Conservation (phyloP, 2,113 vertebrate genomes). For the Aptenodytes forsteri region DNA sequence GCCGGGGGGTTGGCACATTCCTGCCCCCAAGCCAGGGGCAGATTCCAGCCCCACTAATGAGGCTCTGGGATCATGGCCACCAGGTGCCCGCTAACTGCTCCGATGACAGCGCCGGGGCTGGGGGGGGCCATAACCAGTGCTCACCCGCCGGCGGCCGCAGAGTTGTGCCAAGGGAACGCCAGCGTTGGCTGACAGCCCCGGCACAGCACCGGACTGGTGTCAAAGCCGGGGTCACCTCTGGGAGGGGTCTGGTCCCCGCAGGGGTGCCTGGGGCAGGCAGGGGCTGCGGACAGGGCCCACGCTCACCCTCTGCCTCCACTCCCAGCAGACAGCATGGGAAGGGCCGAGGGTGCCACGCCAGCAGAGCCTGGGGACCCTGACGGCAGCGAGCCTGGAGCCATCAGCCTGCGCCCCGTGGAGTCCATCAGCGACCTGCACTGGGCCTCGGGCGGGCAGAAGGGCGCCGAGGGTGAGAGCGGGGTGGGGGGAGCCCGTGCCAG, state of each 20-base stretch:
- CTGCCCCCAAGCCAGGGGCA: neutral
- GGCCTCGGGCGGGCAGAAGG: constrained; percentile 61
- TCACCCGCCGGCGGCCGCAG: neutral
- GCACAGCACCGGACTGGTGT: fast-evolving
- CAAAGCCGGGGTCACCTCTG: fast-evolving
- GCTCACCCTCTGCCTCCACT: neutral
- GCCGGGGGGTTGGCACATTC: neutral
- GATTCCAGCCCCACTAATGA: constrained; percentile 38
- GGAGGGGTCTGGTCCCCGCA: neutral
- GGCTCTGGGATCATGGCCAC: neutral
- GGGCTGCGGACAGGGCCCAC: neutral
- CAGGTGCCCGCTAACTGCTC: neutral
- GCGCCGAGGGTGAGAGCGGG: neutral
- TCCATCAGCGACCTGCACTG: constrained; percentile 93
- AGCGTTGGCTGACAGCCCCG: fast-evolving
- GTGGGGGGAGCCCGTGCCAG: fast-evolving
- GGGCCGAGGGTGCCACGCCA: fast-evolving
- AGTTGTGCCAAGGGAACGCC: neutral
- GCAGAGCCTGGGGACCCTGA: neutral
- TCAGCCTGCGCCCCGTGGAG: constrained; percentile 85
- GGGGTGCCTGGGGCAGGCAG: fast-evolving
- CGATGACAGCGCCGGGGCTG: neutral
- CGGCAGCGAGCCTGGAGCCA: constrained; percentile 66
- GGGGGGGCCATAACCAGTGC: too few relatives aligned
- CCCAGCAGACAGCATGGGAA: constrained; percentile 33